Percentiles rank a stretch among this genome's conserved stretches.
These are phyloP conservation scores for Protobothrops mucrosquamatus DNA, from an alignment of 2,113 vertebrate species.

Conservation along the genomic window DNA sequence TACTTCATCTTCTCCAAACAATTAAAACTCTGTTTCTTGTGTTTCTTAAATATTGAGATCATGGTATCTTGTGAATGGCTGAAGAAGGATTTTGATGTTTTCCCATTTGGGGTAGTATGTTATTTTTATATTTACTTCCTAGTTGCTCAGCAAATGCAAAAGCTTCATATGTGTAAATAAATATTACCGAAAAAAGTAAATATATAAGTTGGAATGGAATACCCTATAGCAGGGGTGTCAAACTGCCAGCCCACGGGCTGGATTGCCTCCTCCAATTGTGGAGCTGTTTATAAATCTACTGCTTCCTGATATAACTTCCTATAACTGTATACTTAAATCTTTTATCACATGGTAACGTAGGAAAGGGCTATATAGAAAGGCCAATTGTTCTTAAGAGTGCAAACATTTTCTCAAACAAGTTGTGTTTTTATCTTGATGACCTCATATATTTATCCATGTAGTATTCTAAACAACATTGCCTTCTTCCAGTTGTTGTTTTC, in stretches of 20 bases:
- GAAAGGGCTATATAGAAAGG: not conserved
- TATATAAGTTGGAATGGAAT: not conserved
- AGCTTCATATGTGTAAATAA: not conserved
- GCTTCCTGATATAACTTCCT: not conserved
- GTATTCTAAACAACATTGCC: not conserved
- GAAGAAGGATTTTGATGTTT: not conserved
- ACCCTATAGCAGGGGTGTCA: too few relatives aligned
- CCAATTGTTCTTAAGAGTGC: not conserved
- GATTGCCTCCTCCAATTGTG: not conserved
- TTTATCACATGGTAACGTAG: not conserved
- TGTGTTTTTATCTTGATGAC: not conserved
- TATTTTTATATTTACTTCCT: not conserved
- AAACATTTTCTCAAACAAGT: not conserved
- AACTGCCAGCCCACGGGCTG: too few relatives aligned
- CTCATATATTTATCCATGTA: not conserved
- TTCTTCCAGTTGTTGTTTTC: not conserved
- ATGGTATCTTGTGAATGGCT: not conserved
- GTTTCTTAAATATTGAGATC: not conserved
- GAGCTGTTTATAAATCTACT: not conserved
- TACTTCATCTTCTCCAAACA: not conserved
- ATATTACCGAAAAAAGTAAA: not conserved
- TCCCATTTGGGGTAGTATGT: not conserved
- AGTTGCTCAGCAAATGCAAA: not conserved
- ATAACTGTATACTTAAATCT: not conserved
- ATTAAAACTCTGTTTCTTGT: not conserved